A percentile compares a stretch with the other conserved stretches of the same genome.
Evolutionary conservation across 2,888 invertebrate genomes (phyloP).

Genomic region (Caenorhabditis wallacei): DNA sequence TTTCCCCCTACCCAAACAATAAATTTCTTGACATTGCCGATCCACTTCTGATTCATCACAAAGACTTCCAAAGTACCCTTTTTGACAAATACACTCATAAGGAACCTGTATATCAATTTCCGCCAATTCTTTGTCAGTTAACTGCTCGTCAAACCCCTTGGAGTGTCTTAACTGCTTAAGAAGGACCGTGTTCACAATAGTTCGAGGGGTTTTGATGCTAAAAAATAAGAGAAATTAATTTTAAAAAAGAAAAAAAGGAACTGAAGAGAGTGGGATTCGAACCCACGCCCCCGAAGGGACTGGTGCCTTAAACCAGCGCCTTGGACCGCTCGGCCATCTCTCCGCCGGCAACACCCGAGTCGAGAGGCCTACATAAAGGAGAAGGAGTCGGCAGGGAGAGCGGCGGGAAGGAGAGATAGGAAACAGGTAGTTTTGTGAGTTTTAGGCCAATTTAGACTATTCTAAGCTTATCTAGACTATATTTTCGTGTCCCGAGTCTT

Average conservation of each 20-base stretch:
- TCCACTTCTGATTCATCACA: slow-evolving; percentile 65
- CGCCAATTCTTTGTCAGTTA: slow-evolving; percentile 28
- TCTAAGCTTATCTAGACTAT: too few species aligned
- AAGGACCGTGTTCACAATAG: slow-evolving; percentile 39
- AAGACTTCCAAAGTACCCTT: slow-evolving; percentile 59
- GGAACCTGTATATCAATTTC: slow-evolving; percentile 39
- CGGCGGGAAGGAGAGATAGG: background rate
- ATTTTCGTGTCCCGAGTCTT: too few species aligned
- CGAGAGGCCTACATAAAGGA: background rate
- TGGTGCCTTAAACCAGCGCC: slow-evolving; percentile 92
- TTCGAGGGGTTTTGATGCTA: slow-evolving; percentile 25
- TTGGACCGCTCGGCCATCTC: slow-evolving; percentile 91
- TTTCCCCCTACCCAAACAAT: slow-evolving; percentile 66
- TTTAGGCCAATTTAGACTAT: too few species aligned
- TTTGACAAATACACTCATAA: slow-evolving; percentile 63
- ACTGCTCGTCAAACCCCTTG: background rate
- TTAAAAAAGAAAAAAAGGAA: slow-evolving; percentile 84
- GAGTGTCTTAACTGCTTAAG: background rate
- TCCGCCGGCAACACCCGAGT: background rate
- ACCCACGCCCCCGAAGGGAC: slow-evolving; percentile 92
- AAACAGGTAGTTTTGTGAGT: background rate
- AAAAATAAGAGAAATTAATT: background rate
- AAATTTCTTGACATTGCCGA: slow-evolving; percentile 47
- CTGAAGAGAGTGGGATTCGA: slow-evolving; percentile 92
- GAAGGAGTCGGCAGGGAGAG: background rate